Conservation (phyloP, 2,888 invertebrate genomes). For the Drosophila nr. fundita region DNA sequence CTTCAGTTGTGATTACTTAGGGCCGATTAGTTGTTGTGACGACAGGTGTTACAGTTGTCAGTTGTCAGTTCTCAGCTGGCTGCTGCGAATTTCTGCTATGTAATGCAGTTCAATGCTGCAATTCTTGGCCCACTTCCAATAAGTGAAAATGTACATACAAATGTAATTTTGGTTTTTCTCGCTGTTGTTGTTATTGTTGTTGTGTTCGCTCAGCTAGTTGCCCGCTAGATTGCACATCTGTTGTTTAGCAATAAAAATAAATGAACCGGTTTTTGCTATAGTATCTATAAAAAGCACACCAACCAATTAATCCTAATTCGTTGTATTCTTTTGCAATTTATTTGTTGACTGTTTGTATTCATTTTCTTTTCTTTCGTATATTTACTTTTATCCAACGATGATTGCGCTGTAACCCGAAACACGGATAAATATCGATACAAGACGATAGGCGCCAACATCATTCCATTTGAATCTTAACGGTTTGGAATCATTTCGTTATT, state of each 20-base stretch:
- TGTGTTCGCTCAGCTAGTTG: constrained; percentile 30
- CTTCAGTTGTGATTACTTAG: constrained; percentile 39
- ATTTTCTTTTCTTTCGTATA: neutral
- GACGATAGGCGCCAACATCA: neutral
- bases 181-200: constrained; percentile 14
- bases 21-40: constrained; percentile 23
- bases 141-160: constrained; percentile 20
- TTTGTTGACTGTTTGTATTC: constrained; percentile 21
- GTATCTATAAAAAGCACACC: neutral
- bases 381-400: constrained; percentile 17
- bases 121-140: constrained; percentile 63
- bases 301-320: constrained; percentile 6
- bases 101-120: constrained; percentile 62
- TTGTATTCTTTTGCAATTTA: constrained; percentile 2
- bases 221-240: constrained; percentile 35
- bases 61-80: constrained; percentile 30
- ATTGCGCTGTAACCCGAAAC: neutral
- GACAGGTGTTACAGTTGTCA: constrained; percentile 30
- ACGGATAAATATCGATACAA: constrained; percentile 38
- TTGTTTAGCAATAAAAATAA: constrained; percentile 25
- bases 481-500: neutral
- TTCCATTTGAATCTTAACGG: constrained; percentile 26
- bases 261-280: neutral
- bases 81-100: constrained; percentile 24
- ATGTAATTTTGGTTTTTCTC: constrained; percentile 1